Percentiles rank a stretch among this genome's conserved stretches.
Conservation (phyloP, 2,888 invertebrate genomes). For the Himalopsyche tibetana region DNA sequence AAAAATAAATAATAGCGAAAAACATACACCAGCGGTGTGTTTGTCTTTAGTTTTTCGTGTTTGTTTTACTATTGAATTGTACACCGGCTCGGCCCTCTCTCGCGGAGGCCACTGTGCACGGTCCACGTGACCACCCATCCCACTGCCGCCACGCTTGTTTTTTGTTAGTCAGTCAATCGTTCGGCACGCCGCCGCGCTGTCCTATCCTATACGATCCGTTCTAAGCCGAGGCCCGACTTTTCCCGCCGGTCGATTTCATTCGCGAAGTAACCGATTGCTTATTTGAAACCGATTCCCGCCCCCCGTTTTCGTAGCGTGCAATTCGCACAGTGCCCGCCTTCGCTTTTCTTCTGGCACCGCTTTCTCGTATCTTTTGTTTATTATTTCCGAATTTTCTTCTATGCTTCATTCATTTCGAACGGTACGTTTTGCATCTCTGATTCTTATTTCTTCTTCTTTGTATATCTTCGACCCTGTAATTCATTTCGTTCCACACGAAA, state of each 20-base stretch:
- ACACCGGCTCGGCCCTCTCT: constrained; percentile 38
- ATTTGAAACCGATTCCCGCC: not conserved
- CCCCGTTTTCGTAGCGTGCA: not conserved
- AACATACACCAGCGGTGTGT: constrained; percentile 9
- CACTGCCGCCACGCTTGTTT: constrained; percentile 51
- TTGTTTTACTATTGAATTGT: constrained; percentile 27
- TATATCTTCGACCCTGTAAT: constrained; percentile 18
- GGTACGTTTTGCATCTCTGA: constrained; percentile 26
- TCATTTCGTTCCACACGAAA: not conserved
- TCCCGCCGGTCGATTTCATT: constrained; percentile 13
- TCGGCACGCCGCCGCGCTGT: constrained; percentile 45
- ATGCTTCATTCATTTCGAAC: constrained; percentile 22
- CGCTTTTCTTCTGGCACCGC: constrained; percentile 6
- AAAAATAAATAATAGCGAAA: constrained; percentile 12
- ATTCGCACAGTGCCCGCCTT: constrained; percentile 5
- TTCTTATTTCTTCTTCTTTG: constrained; percentile 26
- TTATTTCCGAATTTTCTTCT: constrained; percentile 24
- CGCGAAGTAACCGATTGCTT: constrained; percentile 12
- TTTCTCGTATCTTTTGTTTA: constrained; percentile 24
- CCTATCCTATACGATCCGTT: constrained; percentile 29
- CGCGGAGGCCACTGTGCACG: constrained; percentile 43
- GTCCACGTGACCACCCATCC: constrained; percentile 50
- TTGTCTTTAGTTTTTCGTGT: constrained; percentile 18
- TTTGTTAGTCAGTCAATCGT: constrained; percentile 55
- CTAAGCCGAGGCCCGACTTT: constrained; percentile 2